These are phyloP conservation scores for Atherix ibis DNA, from an alignment of 2,888 invertebrate genomes.

Conservation along the genomic window DNA sequence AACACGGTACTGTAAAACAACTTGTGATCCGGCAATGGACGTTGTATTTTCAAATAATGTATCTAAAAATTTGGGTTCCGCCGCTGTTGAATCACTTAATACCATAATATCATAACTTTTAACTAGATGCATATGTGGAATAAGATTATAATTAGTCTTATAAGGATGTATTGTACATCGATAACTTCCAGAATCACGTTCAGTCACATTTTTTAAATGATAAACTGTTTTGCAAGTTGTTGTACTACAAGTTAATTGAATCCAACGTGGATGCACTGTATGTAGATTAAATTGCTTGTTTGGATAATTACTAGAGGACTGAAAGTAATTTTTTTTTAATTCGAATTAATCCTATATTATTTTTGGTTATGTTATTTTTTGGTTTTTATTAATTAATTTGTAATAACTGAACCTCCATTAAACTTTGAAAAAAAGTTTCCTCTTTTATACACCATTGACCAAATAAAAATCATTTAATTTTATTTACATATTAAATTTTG, in stretches of 20 bases:
- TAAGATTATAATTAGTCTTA: slow-evolving; percentile 16
- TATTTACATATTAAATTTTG: no score
- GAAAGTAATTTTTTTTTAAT: no score
- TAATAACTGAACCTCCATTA: no score
- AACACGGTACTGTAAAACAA: slow-evolving; percentile 27
- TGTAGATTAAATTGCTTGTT: slow-evolving; percentile 20
- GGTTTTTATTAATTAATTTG: no score
- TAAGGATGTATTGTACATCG: slow-evolving; percentile 27
- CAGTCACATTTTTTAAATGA: slow-evolving; percentile 28
- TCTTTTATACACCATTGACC: no score
- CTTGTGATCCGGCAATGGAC: slow-evolving; percentile 17
- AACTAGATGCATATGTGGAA: slow-evolving; percentile 25
- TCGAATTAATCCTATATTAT: no score
- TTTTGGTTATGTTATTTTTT: no score
- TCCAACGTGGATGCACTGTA: slow-evolving; percentile 19
- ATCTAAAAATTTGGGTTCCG: slow-evolving; percentile 24
- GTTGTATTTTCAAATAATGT: slow-evolving; percentile 22
- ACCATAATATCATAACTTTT: slow-evolving; percentile 26
- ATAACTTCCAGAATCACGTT: slow-evolving; percentile 28
- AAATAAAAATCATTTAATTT: no score
- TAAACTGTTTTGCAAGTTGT: no score
- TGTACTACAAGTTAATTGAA: slow-evolving; percentile 24
- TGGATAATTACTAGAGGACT: no score
- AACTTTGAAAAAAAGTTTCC: no score
- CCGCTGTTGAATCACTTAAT: no score